phyloP scores from a whole-genome alignment of 1,140 invertebrate species.

The Stegodyphus mimosarum region DNA sequence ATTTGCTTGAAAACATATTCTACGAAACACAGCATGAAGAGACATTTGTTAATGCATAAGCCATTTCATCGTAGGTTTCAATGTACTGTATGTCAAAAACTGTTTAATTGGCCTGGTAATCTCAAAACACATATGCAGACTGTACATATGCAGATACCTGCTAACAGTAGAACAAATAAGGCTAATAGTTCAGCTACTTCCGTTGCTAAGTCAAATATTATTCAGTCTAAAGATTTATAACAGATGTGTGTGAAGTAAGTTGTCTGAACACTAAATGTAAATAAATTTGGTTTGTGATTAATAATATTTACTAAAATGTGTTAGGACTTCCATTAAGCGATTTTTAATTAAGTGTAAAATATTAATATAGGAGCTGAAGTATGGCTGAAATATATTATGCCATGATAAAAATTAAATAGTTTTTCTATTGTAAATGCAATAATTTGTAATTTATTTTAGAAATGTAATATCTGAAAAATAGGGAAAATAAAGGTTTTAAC shows the following conservation, averaged over 20 bases:
- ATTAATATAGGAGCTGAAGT: too few species aligned
- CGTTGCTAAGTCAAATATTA: not conserved
- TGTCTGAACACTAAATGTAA: too few species aligned
- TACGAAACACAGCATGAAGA: slow-evolving; percentile 63
- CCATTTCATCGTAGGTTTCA: slow-evolving; percentile 64
- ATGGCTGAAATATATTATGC: too few species aligned
- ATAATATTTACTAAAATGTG: too few species aligned
- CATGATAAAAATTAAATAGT: too few species aligned
- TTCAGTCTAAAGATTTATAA: slow-evolving; percentile 10
- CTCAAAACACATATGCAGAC: slow-evolving; percentile 62
- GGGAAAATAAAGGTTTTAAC: too few species aligned
- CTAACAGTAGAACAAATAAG: slow-evolving; percentile 22
- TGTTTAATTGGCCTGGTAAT: slow-evolving; percentile 64
- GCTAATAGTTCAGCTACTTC: not conserved
- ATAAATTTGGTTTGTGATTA: too few species aligned
- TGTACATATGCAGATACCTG: slow-evolving; percentile 53
- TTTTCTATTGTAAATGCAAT: too few species aligned
- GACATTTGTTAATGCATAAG: slow-evolving; percentile 64
- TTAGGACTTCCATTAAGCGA: too few species aligned
- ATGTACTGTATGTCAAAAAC: slow-evolving; percentile 64
- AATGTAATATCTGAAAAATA: too few species aligned
- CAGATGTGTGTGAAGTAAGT: not conserved
- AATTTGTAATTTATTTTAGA: too few species aligned
- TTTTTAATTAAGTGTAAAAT: too few species aligned
- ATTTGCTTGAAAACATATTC: slow-evolving; percentile 63